These are phyloP conservation scores for Chloropsis cyanopogon DNA, from an alignment of 2,113 vertebrate species.

Conservation along the genomic window DNA sequence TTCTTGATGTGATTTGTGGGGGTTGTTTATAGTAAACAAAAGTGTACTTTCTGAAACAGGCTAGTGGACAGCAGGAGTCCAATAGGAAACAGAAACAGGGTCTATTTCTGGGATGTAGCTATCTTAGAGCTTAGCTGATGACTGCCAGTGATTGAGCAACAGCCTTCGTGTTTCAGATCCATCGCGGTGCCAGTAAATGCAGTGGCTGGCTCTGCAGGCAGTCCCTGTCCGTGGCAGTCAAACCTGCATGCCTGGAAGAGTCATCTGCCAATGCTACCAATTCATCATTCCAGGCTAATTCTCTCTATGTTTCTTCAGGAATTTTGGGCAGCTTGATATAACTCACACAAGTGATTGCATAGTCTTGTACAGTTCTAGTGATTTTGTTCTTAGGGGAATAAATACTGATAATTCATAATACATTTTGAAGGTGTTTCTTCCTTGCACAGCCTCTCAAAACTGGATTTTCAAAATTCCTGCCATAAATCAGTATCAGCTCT, in stretches of 20 bases:
- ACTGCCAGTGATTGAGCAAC: background rate
- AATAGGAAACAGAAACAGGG: background rate
- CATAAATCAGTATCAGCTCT: background rate
- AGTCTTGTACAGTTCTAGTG: background rate
- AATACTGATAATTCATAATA: background rate
- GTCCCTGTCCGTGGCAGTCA: background rate
- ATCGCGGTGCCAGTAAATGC: background rate
- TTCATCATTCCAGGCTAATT: background rate
- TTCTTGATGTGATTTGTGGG: background rate
- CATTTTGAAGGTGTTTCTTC: background rate
- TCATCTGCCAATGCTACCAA: background rate
- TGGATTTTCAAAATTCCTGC: background rate
- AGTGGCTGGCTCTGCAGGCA: background rate
- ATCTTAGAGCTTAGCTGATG: background rate
- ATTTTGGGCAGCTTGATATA: background rate
- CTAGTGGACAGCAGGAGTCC: background rate
- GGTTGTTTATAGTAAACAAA: background rate
- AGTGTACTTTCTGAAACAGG: background rate
- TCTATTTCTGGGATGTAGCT: background rate
- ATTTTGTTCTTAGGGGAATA: background rate
- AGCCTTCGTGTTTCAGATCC: background rate
- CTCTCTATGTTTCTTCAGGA: rapidly evolving
- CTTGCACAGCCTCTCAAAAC: background rate
- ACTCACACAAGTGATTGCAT: background rate
- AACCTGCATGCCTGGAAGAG: rapidly evolving